Base-by-base conservation (phyloP, 2,888 invertebrate genomes). In the Quadroppia sp. region DNA sequence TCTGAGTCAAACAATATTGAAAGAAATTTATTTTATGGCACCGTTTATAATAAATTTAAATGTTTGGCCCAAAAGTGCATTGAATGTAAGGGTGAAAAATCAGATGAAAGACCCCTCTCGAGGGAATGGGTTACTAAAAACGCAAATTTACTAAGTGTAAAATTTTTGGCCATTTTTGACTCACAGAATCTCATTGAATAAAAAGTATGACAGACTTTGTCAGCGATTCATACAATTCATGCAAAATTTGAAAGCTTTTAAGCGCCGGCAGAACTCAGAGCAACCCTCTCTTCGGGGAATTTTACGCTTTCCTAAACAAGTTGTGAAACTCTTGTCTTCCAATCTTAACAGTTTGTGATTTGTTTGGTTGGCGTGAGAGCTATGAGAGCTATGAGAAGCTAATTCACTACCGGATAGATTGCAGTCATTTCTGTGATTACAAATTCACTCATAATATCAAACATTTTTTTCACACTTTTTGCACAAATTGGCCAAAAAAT, bases 171-270 rank as follows among this genome's bases (percentile, higher is more conserved):
- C 69, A 69, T 45, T 42, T 36, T 69, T 20, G 45, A 40, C 40
- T n/a, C 42, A 69, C 69, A 69, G n/a, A 69, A 36, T 25, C n/a
- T 20, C 23, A 42, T 64, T n/a, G 28, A 36, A 32, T 32, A 20
- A 36, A 64, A 64, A 36, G 61, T 64, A 64, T 64, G 61, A 64
- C 42, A 69, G 45, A 45, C 20, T 69, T 69, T 69, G 69, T 45
- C 69, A 67, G 3, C 28, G 15, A 59, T 59, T 15, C 28, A 36
- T n/a, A 2, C 61, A 69, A 45, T 42, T 69, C 25, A 69, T 69
- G 69, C 42, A 69, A 45, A 45, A 69, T 69, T 69, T 69, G 69
- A 69, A 69, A 69, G 69, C 69, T 69, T 69, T 69, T 23, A 45
- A 69, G 40, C 15, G 28, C 36, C 25, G 9, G 40, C 36, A 45